These are phyloP conservation scores for Leptopilina boulardi DNA, from an alignment of 1,140 invertebrate genomes.

Conservation along the genomic window DNA sequence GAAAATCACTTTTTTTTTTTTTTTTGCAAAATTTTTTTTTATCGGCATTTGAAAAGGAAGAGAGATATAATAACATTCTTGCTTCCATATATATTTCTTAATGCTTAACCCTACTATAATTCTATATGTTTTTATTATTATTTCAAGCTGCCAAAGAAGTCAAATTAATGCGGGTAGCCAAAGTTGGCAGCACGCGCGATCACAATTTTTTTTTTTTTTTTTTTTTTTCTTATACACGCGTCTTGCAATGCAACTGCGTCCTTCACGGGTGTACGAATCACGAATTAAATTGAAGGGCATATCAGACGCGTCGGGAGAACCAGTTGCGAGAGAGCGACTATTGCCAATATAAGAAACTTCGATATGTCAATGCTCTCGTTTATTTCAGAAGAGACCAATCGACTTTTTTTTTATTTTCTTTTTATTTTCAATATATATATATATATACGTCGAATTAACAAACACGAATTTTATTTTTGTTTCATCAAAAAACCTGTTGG, in stretches of 20 bases:
- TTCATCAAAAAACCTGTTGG: not conserved
- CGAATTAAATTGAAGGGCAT: slow-evolving; percentile 44
- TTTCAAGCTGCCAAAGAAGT: not conserved
- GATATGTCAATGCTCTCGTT: slow-evolving; percentile 3
- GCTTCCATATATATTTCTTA: not conserved
- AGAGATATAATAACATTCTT: slow-evolving; percentile 7
- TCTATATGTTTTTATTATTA: not conserved
- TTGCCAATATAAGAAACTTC: not conserved
- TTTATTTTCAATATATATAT: too few relatives aligned
- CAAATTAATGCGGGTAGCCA: slow-evolving; percentile 14
- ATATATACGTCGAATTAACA: slow-evolving; percentile 15
- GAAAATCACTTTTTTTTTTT: too few relatives aligned
- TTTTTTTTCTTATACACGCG: not conserved
- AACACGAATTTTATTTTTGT: not conserved
- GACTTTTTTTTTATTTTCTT: too few relatives aligned
- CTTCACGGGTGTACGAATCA: slow-evolving; percentile 34
- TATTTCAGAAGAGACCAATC: slow-evolving; percentile 15
- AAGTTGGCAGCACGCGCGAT: slow-evolving; percentile 15
- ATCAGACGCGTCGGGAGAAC: slow-evolving; percentile 23
- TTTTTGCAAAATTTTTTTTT: slow-evolving; percentile 5
- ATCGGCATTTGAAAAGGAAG: not conserved
- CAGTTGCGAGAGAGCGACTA: slow-evolving; percentile 4
- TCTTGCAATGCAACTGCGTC: slow-evolving; percentile 19
- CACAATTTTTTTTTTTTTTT: slow-evolving; percentile 36
- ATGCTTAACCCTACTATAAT: not conserved